Evolutionary conservation across 1,140 invertebrate genomes (phyloP), one percentile per base, ranked within the genome.

Genomic region (Cydia pomonella): DNA sequence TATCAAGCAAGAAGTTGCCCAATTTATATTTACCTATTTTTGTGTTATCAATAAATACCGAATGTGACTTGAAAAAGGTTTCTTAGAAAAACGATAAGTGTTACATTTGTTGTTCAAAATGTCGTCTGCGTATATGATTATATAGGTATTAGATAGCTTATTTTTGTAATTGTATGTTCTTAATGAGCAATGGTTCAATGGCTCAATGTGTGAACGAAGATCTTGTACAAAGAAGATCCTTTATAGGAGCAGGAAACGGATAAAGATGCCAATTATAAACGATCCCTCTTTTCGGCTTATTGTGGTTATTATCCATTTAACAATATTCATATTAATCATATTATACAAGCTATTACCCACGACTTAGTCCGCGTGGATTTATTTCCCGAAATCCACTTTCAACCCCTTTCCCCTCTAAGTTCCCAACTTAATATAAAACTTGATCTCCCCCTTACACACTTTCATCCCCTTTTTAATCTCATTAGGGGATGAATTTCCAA

Each of bases 1-100:
- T 69, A 69, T 69, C 64, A 21, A 10, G 9, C 27, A 41, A 69
- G 63, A 66, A 66, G 53, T 59, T 59, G 53, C 64, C 64, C 29
- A 69, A 69, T 33, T 59, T 12, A 59, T 23, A 23, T 23, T 59
- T 33, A 18, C 27, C 16, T n/a, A n/a, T 6, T 69, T 69, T 25
- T 69, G 0, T 69, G 64, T 69, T 69, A 69, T 69, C 64, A 33
- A 41, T 64, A 69, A 18, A 69, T 18, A 66, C 27, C 25, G 25
- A 33, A 18, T n/a, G 21, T 59, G 64, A 18, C 13, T 38, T n/a
- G 18, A 3, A 33, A 69, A 18, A 33, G 33, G 29, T n/a, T 69
- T 38, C 64, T 69, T 7, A 33, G 64, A 69, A 69, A 69, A 18
- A 10, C 29, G 64, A 69, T 69, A 69, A 69, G n/a, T 29, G 4